Evolutionary conservation across 1,140 invertebrate species (phyloP).

Genomic region (Apis laboriosa): DNA sequence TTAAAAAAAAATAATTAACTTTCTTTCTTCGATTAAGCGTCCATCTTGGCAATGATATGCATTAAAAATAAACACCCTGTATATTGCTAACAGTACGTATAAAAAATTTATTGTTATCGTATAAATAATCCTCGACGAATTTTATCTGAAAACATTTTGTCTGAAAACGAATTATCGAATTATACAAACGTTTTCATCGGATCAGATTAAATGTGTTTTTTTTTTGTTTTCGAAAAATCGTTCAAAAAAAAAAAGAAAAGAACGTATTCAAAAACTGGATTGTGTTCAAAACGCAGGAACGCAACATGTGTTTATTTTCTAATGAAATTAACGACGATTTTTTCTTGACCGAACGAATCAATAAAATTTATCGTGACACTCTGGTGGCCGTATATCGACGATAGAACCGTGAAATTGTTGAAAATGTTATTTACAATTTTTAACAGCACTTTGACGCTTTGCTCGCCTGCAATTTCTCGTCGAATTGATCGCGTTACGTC

Average conservation of each 20-base stretch:
- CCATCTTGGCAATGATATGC: too few species aligned
- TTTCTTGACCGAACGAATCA: not conserved
- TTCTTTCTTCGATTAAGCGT: too few species aligned
- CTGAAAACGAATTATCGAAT: not conserved
- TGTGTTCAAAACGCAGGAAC: not conserved
- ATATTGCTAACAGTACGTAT: too few species aligned
- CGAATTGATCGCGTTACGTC: not conserved
- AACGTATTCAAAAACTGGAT: too few species aligned
- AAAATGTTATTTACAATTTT: slow-evolving; percentile 20
- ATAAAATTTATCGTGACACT: not conserved
- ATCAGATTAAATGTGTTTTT: not conserved
- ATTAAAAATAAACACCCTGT: too few species aligned
- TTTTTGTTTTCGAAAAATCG: not conserved
- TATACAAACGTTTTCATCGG: not conserved
- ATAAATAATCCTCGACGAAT: not conserved
- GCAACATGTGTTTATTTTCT: not conserved
- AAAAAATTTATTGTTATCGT: not conserved
- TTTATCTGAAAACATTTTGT: too few species aligned
- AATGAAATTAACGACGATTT: not conserved
- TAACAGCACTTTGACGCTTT: not conserved
- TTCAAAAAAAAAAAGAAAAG: not conserved
- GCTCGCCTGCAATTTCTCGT: not conserved
- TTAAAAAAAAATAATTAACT: too few species aligned
- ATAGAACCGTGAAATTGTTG: not conserved
- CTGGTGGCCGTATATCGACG: not conserved